Conservation (phyloP, 2,113 vertebrate genomes). For the Lethenteron camtschaticum region DNA sequence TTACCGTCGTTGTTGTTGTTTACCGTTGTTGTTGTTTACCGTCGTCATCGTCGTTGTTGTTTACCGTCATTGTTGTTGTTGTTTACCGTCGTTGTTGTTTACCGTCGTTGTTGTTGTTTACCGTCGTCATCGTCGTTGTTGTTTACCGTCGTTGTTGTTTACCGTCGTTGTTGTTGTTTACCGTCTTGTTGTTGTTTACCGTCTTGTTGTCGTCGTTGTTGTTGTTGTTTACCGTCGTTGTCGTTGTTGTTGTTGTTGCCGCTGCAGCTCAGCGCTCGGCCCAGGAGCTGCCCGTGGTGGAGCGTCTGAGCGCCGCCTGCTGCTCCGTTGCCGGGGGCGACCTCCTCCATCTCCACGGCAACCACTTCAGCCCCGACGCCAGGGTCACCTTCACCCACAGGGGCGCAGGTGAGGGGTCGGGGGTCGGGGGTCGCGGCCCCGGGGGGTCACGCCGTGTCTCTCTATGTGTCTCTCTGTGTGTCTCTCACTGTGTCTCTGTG, state of each 20-base stretch:
- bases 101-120: neutral
- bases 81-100: no score
- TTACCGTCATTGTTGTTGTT: no score
- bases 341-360: constrained; percentile 64
- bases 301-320: constrained; percentile 70
- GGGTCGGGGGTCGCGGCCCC: neutral
- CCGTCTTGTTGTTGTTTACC: neutral
- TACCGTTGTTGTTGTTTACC: no score
- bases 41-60: no score
- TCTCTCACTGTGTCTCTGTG: no score
- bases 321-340: constrained; percentile 60
- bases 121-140: neutral
- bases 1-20: no score
- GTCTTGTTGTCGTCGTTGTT: neutral
- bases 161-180: neutral
- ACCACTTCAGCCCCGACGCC: constrained; percentile 83
- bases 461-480: no score
- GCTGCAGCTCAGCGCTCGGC: constrained; percentile 66
- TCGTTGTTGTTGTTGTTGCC: no score
- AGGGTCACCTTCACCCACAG: constrained; percentile 96
- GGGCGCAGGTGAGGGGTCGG: constrained; percentile 49
- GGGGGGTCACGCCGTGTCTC: no score
- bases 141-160: neutral
- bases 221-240: constrained; percentile 8
- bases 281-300: constrained; percentile 86